phyloP scores from a whole-genome alignment of 2,888 invertebrate species.

The Vanessa cardui region DNA sequence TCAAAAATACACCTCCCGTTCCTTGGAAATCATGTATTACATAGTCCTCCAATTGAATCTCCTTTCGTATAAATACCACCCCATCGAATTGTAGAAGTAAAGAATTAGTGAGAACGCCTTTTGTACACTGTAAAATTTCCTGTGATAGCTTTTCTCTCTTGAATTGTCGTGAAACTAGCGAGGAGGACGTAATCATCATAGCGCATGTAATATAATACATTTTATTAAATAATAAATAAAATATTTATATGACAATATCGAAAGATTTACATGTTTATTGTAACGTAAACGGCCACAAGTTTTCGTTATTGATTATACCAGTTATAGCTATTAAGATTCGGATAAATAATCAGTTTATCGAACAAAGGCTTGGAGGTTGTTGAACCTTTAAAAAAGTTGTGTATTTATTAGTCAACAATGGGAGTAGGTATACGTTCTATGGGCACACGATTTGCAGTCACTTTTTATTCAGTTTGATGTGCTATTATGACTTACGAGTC shows the following conservation, averaged over 20 bases:
- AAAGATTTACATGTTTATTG: slow-evolving; percentile 22
- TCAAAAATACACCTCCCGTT: no score
- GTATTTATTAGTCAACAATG: slow-evolving; percentile 60
- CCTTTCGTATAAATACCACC: no score
- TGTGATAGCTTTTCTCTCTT: no score
- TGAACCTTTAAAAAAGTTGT: slow-evolving; percentile 64
- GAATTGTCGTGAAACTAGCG: no score
- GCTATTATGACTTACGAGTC: slow-evolving; percentile 18
- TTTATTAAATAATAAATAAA: no score
- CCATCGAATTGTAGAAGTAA: no score
- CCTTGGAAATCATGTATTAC: no score
- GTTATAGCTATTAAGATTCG: slow-evolving; percentile 54
- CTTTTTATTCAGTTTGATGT: slow-evolving; percentile 25
- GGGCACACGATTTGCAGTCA: slow-evolving; percentile 50
- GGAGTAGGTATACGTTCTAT: slow-evolving; percentile 64
- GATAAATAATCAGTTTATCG: slow-evolving; percentile 58
- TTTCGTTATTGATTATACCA: slow-evolving; percentile 49
- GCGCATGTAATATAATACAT: no score
- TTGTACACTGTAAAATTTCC: no score
- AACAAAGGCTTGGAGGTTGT: slow-evolving; percentile 65
- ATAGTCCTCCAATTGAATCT: no score
- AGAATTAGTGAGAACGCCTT: no score
- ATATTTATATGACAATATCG: slow-evolving; percentile 10
- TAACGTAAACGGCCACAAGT: slow-evolving; percentile 37
- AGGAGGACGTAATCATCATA: no score